These are phyloP conservation scores for Planococcus citri DNA, from an alignment of 1,140 invertebrate genomes.

Conservation along the genomic window DNA sequence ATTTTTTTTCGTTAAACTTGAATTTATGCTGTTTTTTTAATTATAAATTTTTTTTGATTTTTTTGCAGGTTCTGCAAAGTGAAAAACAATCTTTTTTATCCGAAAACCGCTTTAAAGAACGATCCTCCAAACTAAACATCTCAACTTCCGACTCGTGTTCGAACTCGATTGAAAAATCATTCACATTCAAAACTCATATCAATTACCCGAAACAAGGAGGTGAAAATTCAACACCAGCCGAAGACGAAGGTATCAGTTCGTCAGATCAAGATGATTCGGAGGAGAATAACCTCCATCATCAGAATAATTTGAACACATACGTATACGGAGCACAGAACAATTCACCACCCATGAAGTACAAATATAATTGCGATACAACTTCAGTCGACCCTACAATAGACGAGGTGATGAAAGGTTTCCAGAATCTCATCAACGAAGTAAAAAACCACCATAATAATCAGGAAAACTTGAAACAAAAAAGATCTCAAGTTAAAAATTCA, in stretches of 20 bases:
- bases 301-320: slow-evolving; percentile 32
- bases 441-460: slow-evolving; percentile 43
- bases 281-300: slow-evolving; percentile 14
- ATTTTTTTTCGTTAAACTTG: neutral
- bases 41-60: neutral
- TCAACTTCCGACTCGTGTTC: neutral
- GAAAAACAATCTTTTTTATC: slow-evolving; percentile 46
- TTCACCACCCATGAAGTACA: neutral
- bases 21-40: neutral
- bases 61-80: slow-evolving; percentile 53
- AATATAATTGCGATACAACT: too few relatives aligned
- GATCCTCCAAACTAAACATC: slow-evolving; percentile 25
- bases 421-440: slow-evolving; percentile 68
- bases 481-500: slow-evolving; percentile 1
- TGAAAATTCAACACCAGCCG: slow-evolving; percentile 55
- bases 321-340: neutral
- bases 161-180: neutral
- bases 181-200: neutral
- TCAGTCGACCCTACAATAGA: slow-evolving; percentile 67
- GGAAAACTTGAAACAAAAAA: slow-evolving; percentile 25
- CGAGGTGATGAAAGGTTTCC: slow-evolving; percentile 70
- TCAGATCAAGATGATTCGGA: slow-evolving; percentile 38
- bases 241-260: slow-evolving; percentile 74
- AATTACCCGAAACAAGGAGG: slow-evolving; percentile 24
- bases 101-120: slow-evolving; percentile 31